Percentiles rank a stretch among this genome's conserved stretches.
phyloP scores from a whole-genome alignment of 2,888 invertebrate genomes.

The Zaprionus obscuricornis region DNA sequence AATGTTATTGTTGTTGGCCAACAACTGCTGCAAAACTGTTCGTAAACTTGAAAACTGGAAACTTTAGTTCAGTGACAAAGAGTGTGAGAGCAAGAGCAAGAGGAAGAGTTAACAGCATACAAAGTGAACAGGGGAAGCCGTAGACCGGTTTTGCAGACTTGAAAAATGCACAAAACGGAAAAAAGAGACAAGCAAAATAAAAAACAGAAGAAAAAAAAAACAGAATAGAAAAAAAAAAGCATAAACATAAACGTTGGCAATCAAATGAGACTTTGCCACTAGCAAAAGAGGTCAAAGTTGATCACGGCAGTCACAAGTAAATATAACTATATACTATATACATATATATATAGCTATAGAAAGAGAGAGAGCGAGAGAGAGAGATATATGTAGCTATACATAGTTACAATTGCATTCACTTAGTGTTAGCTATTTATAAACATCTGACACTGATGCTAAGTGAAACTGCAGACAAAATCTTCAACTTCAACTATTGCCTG shows the following conservation, averaged over 20 bases:
- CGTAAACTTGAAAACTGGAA: constrained; percentile 76
- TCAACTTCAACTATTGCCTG: too few relatives aligned
- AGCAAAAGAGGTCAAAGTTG: constrained; percentile 76
- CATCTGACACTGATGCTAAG: too few relatives aligned
- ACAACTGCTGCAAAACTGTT: constrained; percentile 53
- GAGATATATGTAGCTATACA: too few relatives aligned
- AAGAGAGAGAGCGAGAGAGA: too few relatives aligned
- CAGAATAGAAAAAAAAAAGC: constrained; percentile 18
- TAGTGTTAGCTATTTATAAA: too few relatives aligned
- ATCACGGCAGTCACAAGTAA: constrained; percentile 39
- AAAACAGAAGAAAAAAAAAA: constrained; percentile 25
- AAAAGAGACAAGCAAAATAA: constrained; percentile 37
- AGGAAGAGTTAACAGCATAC: too few relatives aligned
- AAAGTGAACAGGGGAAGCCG: too few relatives aligned
- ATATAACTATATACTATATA: constrained; percentile 3
- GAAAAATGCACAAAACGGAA: constrained; percentile 65
- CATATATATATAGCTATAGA: background rate
- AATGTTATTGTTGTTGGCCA: constrained; percentile 42
- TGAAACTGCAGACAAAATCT: too few relatives aligned
- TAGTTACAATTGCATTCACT: too few relatives aligned
- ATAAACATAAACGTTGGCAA: constrained; percentile 71
- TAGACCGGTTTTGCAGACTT: constrained; percentile 63
- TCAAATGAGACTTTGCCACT: constrained; percentile 68
- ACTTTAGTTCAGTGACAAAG: constrained; percentile 15
- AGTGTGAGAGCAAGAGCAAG: background rate